Conservation (phyloP, 2,797 vertebrate genomes). For the Protosalanx chinensis region DNA sequence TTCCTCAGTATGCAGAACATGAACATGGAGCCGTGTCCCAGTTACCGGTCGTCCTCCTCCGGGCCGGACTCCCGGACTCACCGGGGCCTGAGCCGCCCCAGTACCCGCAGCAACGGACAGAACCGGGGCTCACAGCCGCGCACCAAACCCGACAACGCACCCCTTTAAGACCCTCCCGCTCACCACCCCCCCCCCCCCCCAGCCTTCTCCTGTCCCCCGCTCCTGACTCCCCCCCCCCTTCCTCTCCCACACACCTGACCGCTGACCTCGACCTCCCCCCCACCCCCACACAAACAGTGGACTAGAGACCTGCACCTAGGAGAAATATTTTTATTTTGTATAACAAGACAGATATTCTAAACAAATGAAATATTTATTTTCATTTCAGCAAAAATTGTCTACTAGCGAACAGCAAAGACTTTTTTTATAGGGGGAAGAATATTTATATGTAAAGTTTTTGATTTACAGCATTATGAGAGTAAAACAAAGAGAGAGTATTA, state of each 20-base stretch:
- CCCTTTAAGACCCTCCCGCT: slow-evolving; percentile 80
- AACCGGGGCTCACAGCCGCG: slow-evolving; percentile 77
- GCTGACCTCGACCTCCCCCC: slow-evolving; percentile 42
- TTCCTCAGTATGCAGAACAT: slow-evolving; percentile 93
- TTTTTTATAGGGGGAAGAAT: slow-evolving; percentile 97
- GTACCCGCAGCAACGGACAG: slow-evolving; percentile 77
- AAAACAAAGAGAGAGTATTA: slow-evolving; percentile 77
- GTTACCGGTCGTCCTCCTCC: slow-evolving; percentile 75
- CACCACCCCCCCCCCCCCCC: slow-evolving; percentile 10
- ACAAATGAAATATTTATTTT: slow-evolving; percentile 99
- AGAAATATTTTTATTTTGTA: slow-evolving; percentile 99
- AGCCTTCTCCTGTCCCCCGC: slow-evolving; percentile 32
- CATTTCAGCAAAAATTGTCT: slow-evolving; percentile 99
- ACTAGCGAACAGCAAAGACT: slow-evolving; percentile 99
- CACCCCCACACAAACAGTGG: slow-evolving; percentile 52
- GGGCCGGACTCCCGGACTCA: slow-evolving; percentile 88
- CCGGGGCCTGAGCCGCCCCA: slow-evolving; percentile 80
- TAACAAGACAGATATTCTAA: slow-evolving; percentile 97
- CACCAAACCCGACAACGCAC: slow-evolving; percentile 83
- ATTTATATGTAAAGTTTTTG: slow-evolving; percentile 99
- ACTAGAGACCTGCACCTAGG: slow-evolving; percentile 83
- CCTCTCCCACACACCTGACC: slow-evolving; percentile 55
- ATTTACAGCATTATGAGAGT: slow-evolving; percentile 95
- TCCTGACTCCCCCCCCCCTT: slow-evolving; percentile 38
- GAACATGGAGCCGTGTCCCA: slow-evolving; percentile 77